These are phyloP conservation scores for Branchipolynoe longqiensis DNA, from an alignment of 2,888 invertebrate species.

Conservation along the genomic window DNA sequence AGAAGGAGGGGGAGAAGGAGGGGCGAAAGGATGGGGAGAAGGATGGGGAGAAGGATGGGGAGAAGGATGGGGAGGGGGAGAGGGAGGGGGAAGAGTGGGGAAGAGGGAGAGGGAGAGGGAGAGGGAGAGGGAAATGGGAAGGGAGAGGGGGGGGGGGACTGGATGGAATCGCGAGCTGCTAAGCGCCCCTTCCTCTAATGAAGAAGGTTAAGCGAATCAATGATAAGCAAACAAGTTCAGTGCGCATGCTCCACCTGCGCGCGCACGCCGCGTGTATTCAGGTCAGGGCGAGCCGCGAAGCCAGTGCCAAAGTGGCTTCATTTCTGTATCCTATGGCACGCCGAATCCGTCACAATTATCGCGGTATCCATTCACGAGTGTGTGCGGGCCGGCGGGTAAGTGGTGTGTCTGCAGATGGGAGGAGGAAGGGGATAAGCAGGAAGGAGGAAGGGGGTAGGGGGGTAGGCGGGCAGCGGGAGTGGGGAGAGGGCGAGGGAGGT, in stretches of 20 bases:
- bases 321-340: slow-evolving; percentile 20
- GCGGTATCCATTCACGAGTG: not conserved
- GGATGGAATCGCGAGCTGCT: too few species aligned
- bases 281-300: slow-evolving; percentile 33
- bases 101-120: too few species aligned
- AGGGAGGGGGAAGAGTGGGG: too few species aligned
- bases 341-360: slow-evolving; percentile 52
- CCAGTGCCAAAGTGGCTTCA: slow-evolving; percentile 50
- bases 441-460: not conserved
- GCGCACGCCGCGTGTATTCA: slow-evolving; percentile 2
- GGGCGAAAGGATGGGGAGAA: too few species aligned
- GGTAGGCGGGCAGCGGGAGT: not conserved
- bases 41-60: too few species aligned
- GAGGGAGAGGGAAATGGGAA: not conserved
- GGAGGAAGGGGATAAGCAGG: too few species aligned
- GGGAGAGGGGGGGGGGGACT: not conserved
- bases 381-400: not conserved
- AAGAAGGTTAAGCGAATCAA: slow-evolving; percentile 1
- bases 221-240: slow-evolving; percentile 6
- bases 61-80: too few species aligned
- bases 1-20: too few species aligned
- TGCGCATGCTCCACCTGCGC: not conserved
- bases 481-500: not conserved
- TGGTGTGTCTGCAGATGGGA: not conserved
- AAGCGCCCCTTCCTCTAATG: not conserved